Percentiles rank a stretch among this genome's conserved stretches.
Evolutionary conservation across 2,797 vertebrate genomes (phyloP).

Genomic region (Helostoma temminkii): DNA sequence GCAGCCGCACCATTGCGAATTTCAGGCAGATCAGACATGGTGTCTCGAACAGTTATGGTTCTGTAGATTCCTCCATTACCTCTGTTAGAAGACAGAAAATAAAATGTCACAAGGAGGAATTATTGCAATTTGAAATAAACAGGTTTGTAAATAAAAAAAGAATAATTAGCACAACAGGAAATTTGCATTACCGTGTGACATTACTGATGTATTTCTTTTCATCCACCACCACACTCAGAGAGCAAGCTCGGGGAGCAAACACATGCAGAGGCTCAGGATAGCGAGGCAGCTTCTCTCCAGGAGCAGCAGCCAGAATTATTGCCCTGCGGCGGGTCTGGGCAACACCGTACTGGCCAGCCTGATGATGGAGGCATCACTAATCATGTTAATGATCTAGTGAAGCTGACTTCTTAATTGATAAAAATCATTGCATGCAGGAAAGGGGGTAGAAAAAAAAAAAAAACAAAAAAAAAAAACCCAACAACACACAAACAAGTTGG

Average conservation of each 20-base stretch:
- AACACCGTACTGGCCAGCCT: constrained; percentile 97
- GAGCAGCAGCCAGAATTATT: constrained; percentile 94
- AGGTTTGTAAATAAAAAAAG: background rate
- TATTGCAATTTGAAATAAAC: background rate
- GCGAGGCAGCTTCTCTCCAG: constrained; percentile 92
- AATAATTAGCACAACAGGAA: fast-evolving
- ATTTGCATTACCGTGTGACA: constrained; percentile 89
- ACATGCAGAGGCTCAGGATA: constrained; percentile 96
- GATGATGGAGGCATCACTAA: background rate
- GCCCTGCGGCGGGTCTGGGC: constrained; percentile 95
- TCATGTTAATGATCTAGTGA: background rate
- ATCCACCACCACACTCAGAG: constrained; percentile 93
- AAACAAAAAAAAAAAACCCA: too few species aligned
- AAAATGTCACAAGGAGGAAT: too few species aligned
- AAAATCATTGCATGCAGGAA: background rate
- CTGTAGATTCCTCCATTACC: constrained; percentile 93
- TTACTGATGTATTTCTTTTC: constrained; percentile 96
- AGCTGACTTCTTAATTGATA: background rate
- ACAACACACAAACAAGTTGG: too few species aligned
- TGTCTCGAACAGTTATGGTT: constrained; percentile 96
- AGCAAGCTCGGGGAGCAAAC: constrained; percentile 94
- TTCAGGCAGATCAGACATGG: constrained; percentile 97
- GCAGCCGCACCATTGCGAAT: constrained; percentile 92
- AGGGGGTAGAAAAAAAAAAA: too few species aligned
- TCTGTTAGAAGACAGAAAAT: constrained; percentile 68